A percentile compares a stretch with the other conserved stretches of the same genome.
Evolutionary conservation across 1,140 invertebrate genomes (phyloP).

Genomic region (Parapsyche elsis): DNA sequence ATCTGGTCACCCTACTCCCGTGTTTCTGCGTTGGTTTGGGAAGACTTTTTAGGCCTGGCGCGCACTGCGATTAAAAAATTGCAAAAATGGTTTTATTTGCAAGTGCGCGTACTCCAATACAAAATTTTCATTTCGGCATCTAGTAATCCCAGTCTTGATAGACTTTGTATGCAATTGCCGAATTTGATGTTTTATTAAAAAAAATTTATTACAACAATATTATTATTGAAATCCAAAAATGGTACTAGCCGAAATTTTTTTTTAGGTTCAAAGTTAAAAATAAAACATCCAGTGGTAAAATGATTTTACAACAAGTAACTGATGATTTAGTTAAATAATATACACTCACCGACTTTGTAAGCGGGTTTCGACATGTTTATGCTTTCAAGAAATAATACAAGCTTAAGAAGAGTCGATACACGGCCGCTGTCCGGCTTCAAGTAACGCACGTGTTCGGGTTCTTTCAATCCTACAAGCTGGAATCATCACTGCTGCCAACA

Average conservation of each 20-base stretch:
- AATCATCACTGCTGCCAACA: neutral
- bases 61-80: too few species aligned
- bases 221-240: too few species aligned
- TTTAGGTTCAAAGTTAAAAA: neutral
- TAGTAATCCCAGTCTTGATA: too few species aligned
- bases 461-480: neutral
- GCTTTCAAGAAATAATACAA: neutral
- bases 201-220: too few species aligned
- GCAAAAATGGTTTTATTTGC: too few species aligned
- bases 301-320: too few species aligned
- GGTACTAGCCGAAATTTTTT: neutral
- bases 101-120: too few species aligned
- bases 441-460: neutral
- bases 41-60: too few species aligned
- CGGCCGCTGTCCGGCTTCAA: neutral
- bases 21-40: too few species aligned
- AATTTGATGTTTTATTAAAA: neutral
- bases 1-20: too few species aligned
- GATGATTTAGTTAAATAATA: neutral
- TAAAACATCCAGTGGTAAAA: neutral
- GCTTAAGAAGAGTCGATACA: neutral
- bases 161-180: too few species aligned
- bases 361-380: conserved; percentile 55
- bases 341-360: conserved; percentile 60
- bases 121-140: too few species aligned